These are phyloP conservation scores for Drosophila neotestacea DNA, from an alignment of 2,888 invertebrate species.

Conservation along the genomic window DNA sequence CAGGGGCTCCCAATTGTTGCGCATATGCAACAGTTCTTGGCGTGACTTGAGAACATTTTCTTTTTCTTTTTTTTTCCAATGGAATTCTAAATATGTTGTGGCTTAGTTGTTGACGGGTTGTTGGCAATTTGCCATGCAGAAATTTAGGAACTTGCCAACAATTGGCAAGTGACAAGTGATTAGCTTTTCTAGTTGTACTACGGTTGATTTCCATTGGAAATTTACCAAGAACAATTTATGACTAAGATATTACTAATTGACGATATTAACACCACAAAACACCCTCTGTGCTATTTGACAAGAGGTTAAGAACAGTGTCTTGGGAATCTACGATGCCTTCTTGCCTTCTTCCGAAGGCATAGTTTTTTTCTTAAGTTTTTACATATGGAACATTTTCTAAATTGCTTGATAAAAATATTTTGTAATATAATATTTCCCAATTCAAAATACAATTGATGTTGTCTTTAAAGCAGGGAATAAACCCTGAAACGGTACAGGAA, in stretches of 20 bases:
- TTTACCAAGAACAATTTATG: not conserved
- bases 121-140: constrained; percentile 22
- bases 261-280: too few species aligned
- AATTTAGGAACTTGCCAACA: constrained; percentile 4
- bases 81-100: constrained; percentile 27
- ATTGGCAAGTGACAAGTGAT: constrained; percentile 12
- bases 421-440: too few species aligned
- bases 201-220: not conserved
- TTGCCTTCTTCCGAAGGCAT: too few species aligned
- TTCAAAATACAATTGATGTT: too few species aligned
- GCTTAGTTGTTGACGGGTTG: constrained; percentile 30
- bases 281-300: too few species aligned
- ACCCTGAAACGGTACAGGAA: too few species aligned
- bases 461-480: too few species aligned
- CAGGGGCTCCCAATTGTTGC: constrained; percentile 55
- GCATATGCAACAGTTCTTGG: constrained; percentile 65
- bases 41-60: constrained; percentile 49
- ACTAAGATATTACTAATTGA: not conserved
- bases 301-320: too few species aligned
- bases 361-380: too few species aligned
- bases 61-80: constrained; percentile 3
- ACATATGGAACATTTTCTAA: too few species aligned
- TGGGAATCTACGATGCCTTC: too few species aligned
- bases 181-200: not conserved
- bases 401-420: too few species aligned